phyloP scores from a whole-genome alignment of 2,888 invertebrate genomes.

The Dioctria rufipes region DNA sequence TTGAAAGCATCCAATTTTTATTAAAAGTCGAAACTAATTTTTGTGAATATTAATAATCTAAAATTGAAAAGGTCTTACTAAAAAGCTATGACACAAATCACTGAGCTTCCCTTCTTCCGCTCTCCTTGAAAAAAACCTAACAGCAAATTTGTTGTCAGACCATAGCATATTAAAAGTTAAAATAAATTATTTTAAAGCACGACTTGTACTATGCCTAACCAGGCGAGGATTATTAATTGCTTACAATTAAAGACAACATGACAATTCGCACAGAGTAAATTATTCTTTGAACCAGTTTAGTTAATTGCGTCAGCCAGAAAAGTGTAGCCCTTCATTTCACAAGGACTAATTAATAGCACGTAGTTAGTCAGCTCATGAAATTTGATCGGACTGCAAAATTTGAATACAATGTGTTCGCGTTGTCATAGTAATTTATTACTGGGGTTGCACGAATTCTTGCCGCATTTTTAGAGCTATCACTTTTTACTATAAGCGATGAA shows the following conservation, averaged over 20 bases:
- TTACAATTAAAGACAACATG: slow-evolving; percentile 37
- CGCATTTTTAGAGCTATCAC: background rate
- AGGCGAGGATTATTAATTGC: slow-evolving; percentile 43
- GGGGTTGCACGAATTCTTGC: background rate
- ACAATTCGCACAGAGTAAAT: slow-evolving; percentile 25
- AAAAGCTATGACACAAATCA: background rate
- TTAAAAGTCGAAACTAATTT: too few relatives aligned
- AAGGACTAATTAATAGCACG: slow-evolving; percentile 11
- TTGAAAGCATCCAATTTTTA: too few relatives aligned
- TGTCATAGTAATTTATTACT: background rate
- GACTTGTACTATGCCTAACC: slow-evolving; percentile 20
- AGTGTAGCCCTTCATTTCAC: background rate
- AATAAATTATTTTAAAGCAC: slow-evolving; percentile 45
- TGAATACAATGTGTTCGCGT: slow-evolving; percentile 1
- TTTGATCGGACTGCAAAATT: background rate
- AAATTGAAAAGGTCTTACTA: background rate
- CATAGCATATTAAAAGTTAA: background rate
- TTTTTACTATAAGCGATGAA: background rate
- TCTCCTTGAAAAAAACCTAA: background rate
- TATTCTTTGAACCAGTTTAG: slow-evolving; percentile 1
- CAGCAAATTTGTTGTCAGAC: slow-evolving; percentile 6
- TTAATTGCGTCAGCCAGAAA: background rate
- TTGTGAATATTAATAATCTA: background rate
- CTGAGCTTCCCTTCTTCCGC: background rate
- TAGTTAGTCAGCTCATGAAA: background rate